Evolutionary conservation across 2,113 vertebrate genomes (phyloP).

Genomic region (Megalops atlanticus): DNA sequence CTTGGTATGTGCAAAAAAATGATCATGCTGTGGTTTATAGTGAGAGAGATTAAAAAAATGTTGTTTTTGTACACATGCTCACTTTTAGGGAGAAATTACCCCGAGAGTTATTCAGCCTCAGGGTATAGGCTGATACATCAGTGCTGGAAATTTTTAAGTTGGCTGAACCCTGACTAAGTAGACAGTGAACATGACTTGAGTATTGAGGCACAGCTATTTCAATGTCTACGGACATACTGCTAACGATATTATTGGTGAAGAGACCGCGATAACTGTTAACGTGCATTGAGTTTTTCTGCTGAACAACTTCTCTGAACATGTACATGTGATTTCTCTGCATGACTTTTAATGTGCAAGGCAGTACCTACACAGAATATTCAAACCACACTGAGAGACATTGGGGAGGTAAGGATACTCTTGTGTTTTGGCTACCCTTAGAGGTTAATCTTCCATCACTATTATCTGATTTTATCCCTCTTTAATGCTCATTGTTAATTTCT

Average conservation of each 20-base stretch:
- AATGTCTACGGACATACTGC: not conserved
- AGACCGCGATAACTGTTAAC: not conserved
- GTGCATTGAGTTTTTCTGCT: not conserved
- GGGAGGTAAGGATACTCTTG: not conserved
- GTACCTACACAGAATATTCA: not conserved
- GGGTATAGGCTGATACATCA: not conserved
- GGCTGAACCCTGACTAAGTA: not conserved
- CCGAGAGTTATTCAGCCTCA: not conserved
- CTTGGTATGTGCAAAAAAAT: constrained; percentile 6
- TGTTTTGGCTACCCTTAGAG: not conserved
- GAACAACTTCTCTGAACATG: not conserved
- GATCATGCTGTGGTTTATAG: not conserved
- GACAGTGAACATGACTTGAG: not conserved
- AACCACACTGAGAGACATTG: not conserved
- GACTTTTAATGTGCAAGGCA: not conserved
- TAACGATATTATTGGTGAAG: not conserved
- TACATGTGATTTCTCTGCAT: not conserved
- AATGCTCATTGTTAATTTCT: constrained; percentile 55
- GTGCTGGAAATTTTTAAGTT: constrained; percentile 6
- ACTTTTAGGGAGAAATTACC: not conserved
- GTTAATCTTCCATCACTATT: not conserved
- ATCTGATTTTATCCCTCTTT: constrained; percentile 9
- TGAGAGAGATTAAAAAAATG: not conserved
- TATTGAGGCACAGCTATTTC: not conserved
- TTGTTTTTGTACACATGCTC: not conserved